Base-by-base conservation (phyloP, 2,113 vertebrate genomes). In the Isichthys henryi region DNA sequence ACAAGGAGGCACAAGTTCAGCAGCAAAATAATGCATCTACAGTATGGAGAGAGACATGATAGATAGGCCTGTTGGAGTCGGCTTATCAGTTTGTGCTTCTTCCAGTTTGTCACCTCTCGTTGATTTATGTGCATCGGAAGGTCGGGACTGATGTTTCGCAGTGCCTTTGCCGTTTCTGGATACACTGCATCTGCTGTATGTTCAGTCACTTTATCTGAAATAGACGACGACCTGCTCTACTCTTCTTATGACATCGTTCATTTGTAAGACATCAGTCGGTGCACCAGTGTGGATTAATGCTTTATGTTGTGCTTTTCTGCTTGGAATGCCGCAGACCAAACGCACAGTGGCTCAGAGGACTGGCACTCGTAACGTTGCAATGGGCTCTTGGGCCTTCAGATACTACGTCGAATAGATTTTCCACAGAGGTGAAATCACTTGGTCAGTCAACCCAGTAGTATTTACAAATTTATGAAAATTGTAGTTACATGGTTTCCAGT, bases 41-140 rank as follows among this genome's bases (percentile, higher is more conserved):
- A 58, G 74, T 70, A 77, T 46, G 66, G 66, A 77, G 35, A 39
- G n/a, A 77, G 88, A 77, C 88, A 46, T 88, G 88, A 88, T 77
- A 88, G 46, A 88, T 88, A 52, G 62, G 19, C 39, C 88, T 50
- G 62, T 88, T 27, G 62, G n/a, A 58, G n/a, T 80, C 7, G 7
- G 88, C 88, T 80, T 88, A 50, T 88, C 58, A 50, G 88, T 52
- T 70, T n/a, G 27, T 13, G 88, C 48, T 49, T 0, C 27, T n/a
- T 58, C 43, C 56, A 66, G 56, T 66, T 50, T 50, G 70, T 88
- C 88, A 9, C 23, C 88, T 58, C 27, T 50, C 66, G 8, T 39
- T 88, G 88, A 88, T 88, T 62, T 88, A 88, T 70, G 56, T n/a
- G 62, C 39, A 19, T 49, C 3, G 56, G 31, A 74, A 70, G 87